Conservation (phyloP, 1,140 invertebrate species). For the Neuroterus valhalla region DNA sequence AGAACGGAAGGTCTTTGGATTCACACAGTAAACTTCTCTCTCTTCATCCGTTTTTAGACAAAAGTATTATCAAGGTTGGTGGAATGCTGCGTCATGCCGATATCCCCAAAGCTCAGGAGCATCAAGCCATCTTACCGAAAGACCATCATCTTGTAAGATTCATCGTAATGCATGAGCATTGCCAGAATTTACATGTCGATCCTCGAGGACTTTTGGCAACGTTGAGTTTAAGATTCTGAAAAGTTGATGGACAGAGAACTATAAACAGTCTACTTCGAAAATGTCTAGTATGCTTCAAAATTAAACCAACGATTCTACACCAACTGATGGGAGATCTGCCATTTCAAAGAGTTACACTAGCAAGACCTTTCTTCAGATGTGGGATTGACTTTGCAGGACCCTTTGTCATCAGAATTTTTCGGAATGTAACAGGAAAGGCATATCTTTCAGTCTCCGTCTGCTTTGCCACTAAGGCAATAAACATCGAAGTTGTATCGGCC, state of each 20-base stretch:
- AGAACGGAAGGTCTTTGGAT: neutral
- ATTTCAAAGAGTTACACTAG: neutral
- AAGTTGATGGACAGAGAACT: neutral
- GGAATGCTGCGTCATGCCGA: neutral
- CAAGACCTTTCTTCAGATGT: neutral
- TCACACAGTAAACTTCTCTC: neutral
- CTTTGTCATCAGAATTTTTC: neutral
- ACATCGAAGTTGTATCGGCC: neutral
- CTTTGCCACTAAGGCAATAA: neutral
- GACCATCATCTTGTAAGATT: no score
- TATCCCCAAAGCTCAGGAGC: neutral
- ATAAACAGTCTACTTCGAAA: neutral
- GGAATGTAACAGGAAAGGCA: neutral
- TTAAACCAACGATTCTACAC: neutral
- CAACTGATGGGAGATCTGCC: neutral
- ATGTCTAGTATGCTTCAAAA: neutral
- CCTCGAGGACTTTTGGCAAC: no score
- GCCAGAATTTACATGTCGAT: no score
- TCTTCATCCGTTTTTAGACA: neutral
- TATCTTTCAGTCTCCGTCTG: neutral
- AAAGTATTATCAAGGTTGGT: neutral
- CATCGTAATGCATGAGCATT: no score
- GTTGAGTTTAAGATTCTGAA: no score
- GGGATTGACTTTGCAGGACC: neutral
- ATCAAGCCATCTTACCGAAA: neutral